Evolutionary conservation across 92 coral and sea anemone species (phyloP).

Genomic region (Epizoanthus fatuus): DNA sequence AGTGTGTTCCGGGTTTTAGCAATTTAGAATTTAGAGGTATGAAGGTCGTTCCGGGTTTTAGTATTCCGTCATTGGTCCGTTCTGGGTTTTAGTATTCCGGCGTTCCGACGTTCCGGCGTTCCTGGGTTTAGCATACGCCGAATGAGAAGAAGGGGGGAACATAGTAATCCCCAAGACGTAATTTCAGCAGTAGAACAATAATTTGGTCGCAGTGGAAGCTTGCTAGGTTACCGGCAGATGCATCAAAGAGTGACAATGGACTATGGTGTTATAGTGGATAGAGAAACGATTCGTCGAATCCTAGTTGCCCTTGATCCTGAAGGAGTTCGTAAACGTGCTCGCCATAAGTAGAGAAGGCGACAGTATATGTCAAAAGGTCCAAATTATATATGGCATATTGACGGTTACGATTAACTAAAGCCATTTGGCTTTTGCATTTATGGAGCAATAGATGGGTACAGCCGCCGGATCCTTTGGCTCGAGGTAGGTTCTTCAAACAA

Average conservation of each 20-base stretch:
- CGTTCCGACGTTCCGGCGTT: no score
- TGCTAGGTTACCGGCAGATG: slow-evolving; percentile 77
- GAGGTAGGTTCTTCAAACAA: slow-evolving; percentile 72
- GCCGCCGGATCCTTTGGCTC: slow-evolving; percentile 71
- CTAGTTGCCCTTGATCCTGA: slow-evolving; percentile 67
- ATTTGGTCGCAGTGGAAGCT: slow-evolving; percentile 60
- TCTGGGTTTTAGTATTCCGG: no score
- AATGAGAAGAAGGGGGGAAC: slow-evolving; percentile 56
- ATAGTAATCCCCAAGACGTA: slow-evolving; percentile 42
- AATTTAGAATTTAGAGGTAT: no score
- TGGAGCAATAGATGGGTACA: slow-evolving; percentile 68
- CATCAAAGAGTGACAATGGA: slow-evolving; percentile 70
- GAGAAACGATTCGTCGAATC: slow-evolving; percentile 60
- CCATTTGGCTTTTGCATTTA: slow-evolving; percentile 50
- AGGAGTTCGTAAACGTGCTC: slow-evolving; percentile 61
- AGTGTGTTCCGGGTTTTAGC: no score
- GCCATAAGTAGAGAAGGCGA: slow-evolving; percentile 61
- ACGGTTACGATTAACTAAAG: slow-evolving; percentile 69
- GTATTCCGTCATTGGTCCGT: no score
- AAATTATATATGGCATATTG: slow-evolving; percentile 66
- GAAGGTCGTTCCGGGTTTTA: no score
- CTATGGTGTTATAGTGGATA: slow-evolving; percentile 54
- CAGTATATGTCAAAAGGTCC: slow-evolving; percentile 66
- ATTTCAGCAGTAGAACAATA: slow-evolving; percentile 69
- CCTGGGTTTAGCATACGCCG: no score